A percentile compares a stretch with the other conserved stretches of the same genome.
Evolutionary conservation across 1,140 invertebrate species (phyloP).

Genomic region (Lucilia cuprina): DNA sequence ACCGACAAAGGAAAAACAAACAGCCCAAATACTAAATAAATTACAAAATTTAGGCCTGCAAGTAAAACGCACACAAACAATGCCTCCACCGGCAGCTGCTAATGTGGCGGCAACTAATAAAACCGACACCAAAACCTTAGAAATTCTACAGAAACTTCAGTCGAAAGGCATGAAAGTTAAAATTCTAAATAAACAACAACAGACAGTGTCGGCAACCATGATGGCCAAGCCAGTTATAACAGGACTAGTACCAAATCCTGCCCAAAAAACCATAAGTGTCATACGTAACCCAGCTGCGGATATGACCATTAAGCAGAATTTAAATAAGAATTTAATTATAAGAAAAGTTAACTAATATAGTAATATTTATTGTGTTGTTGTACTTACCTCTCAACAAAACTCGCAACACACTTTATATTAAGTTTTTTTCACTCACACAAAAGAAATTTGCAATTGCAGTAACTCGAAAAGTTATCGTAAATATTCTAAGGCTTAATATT

Average conservation of each 20-base stretch:
- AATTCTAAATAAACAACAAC: slow-evolving; percentile 42
- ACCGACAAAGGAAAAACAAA: slow-evolving; percentile 37
- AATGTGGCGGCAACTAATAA: neutral
- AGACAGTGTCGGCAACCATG: neutral
- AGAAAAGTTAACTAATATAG: slow-evolving; percentile 12
- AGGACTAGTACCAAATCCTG: slow-evolving; percentile 5
- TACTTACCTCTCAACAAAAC: neutral
- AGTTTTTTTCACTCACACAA: neutral
- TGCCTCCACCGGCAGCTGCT: slow-evolving; percentile 39
- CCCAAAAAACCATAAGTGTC: neutral
- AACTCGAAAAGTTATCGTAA: neutral
- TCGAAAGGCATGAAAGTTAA: slow-evolving; percentile 55
- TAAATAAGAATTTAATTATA: slow-evolving; percentile 30
- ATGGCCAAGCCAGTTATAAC: neutral
- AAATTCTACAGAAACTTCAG: slow-evolving; percentile 53
- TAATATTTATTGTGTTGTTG: neutral
- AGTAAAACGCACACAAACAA: slow-evolving; percentile 42
- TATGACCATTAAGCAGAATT: neutral
- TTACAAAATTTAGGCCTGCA: slow-evolving; percentile 51
- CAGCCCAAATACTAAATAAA: slow-evolving; percentile 52
- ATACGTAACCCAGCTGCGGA: neutral
- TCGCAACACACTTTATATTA: neutral
- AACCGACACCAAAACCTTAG: slow-evolving; percentile 40
- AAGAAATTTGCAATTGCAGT: neutral
- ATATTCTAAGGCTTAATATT: slow-evolving; percentile 13